Evolutionary conservation across 2,113 vertebrate genomes (phyloP), one percentile per base, ranked within the genome.

Genomic region (Nibea albiflora): DNA sequence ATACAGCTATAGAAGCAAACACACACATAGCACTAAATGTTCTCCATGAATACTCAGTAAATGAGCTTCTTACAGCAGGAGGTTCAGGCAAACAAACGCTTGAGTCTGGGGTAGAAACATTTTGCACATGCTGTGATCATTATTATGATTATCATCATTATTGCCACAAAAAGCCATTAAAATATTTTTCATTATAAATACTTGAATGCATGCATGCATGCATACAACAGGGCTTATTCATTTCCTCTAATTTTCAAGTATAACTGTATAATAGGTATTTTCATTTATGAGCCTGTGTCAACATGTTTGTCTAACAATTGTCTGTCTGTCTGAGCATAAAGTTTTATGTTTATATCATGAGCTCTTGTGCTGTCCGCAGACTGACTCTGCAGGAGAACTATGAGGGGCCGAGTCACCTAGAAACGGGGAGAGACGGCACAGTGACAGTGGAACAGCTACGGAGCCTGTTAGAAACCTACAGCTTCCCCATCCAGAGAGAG

Each of bases 341-440:
- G 20, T 31, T 17, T 65, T 9, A 16, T 47, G 15, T 31, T 67
- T 16, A 4, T 39, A 35, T 35, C 26, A 35, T 3, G 2, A 53
- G 50, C 20, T 44, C 28, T 56, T 16, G 11, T 24, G 1, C 24
- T 54, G 19, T 69, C 26, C 42, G 20, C n/a, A 52, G 47, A 49
- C 83, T 14, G 88, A 28, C 66, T 52, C 42, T 77, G 72, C 89
- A 90, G 68, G 88, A 64, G 14, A 6, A 79, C 84, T 95, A 93
- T 31, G 86, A 88, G 85, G 90, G 83, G 78, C 84, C 96, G 80
- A 73, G 74, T 46, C 58, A 11, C 24, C 52, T 62, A 61, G 66
- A 20, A 4, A 64, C 28, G 5, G 16, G 2, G 16, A 46, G 60
- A 14, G 72, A 85, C 0, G 64, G 64, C 0, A 26, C 50, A 20